Evolutionary conservation across 2,888 invertebrate genomes (phyloP), one percentile per base, ranked within the genome.

Genomic region (Myopa tessellatipennis): DNA sequence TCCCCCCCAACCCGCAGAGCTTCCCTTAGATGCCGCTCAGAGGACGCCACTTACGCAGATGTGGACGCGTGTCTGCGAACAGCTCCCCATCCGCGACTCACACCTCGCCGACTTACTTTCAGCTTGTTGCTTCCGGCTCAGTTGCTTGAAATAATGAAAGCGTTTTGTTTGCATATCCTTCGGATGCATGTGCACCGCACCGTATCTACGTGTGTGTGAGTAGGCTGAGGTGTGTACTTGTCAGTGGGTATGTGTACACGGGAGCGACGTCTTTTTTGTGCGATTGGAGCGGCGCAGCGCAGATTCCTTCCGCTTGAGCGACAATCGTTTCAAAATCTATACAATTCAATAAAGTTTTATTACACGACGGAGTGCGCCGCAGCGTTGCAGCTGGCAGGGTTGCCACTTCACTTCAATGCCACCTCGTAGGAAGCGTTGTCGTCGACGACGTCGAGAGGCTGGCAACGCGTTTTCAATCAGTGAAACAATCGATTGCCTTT

Each of bases 281-380:
- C 74, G 77, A 76, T 72, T 76, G 52, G 55, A 73, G 74, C 69
- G 14, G n/a, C 36, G 50, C 36, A 18, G 40, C 70, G 58, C 50
- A 74, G 83, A 85, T 86, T 86, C 84, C 86, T 87, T 87, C 85
- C 85, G 85, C 83, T 84, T 85, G 84, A 85, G 81, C 83, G 83
- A 84, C 87, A 86, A 87, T 88, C 85, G 88, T 87, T 88, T 88
- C 85, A 83, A 86, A 87, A 87, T 87, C 86, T 84, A 86, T 87
- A 85, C 88, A 87, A 88, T 88, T 87, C 88, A 87, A 88, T 87
- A 87, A 87, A 87, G 85, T 87, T 87, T 87, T 88, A 87, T 87
- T 88, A 86, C 83, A 82, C 82, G 80, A 73, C 74, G 72, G 73
- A 73, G 60, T 50, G 74, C 14, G 55, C 14, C 26, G 26, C 26